phyloP scores from a whole-genome alignment of 2,113 vertebrate genomes.

The Seriola quinqueradiata region DNA sequence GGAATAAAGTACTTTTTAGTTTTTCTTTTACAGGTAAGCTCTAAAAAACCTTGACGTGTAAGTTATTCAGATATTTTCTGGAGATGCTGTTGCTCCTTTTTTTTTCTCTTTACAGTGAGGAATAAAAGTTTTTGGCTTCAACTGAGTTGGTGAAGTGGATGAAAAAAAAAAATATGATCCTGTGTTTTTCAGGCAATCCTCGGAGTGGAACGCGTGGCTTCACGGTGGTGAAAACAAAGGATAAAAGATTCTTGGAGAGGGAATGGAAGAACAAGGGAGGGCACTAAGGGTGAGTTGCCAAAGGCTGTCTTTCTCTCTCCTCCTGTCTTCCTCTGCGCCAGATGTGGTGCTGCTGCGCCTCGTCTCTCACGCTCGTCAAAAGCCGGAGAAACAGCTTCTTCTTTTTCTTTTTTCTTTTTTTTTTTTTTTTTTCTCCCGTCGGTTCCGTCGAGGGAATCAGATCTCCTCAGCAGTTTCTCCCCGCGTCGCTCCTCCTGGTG shows the following conservation, averaged over 20 bases:
- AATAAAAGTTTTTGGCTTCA: conserved; percentile 74
- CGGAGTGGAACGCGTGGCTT: conserved; percentile 66
- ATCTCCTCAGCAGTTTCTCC: conserved; percentile 41
- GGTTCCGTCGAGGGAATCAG: conserved; percentile 76
- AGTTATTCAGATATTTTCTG: conserved; percentile 26
- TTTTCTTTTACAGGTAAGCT: conserved; percentile 83
- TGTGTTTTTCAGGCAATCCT: conserved; percentile 77
- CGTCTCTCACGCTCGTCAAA: conserved; percentile 68
- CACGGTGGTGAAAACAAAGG: conserved; percentile 70
- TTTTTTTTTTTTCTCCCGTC: conserved; percentile 26
- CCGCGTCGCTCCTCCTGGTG: conserved; percentile 45
- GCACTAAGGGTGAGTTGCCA: conserved; percentile 88
- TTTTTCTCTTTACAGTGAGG: conserved; percentile 43
- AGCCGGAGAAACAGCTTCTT: conserved; percentile 60
- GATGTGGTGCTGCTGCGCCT: conserved; percentile 81
- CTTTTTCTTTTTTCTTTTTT: background rate
- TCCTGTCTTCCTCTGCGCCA: conserved; percentile 79
- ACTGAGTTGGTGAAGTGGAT: conserved; percentile 70
- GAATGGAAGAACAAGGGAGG: conserved; percentile 49
- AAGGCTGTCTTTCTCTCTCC: conserved; percentile 70
- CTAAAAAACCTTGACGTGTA: conserved; percentile 72
- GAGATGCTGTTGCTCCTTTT: conserved; percentile 77
- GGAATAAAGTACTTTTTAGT: conserved; percentile 77
- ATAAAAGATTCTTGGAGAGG: conserved; percentile 32
- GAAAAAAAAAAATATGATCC: conserved; percentile 70